Conservation (phyloP, 2,113 vertebrate species). For the Mesembrinibis cayennensis region DNA sequence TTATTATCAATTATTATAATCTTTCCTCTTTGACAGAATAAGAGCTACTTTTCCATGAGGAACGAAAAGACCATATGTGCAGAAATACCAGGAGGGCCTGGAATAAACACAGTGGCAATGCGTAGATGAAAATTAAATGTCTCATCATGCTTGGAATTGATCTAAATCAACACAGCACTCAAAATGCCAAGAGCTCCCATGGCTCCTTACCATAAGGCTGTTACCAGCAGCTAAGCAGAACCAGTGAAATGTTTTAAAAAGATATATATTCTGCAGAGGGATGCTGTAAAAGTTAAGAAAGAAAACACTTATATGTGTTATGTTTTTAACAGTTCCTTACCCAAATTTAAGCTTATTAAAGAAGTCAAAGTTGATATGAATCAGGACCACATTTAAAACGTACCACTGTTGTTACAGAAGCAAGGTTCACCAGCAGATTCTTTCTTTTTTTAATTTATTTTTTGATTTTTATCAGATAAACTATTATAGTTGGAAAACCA, state of each 20-base stretch:
- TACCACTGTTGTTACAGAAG: background rate
- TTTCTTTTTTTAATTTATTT: background rate
- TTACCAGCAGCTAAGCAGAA: background rate
- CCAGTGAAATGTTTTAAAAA: background rate
- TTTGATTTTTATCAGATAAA: background rate
- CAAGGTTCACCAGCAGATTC: background rate
- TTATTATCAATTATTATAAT: background rate
- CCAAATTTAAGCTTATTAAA: background rate
- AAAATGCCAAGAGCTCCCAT: conserved; percentile 4
- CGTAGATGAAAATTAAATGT: background rate
- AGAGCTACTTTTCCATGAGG: background rate
- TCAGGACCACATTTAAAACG: background rate
- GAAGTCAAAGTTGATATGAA: background rate
- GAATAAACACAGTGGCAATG: background rate
- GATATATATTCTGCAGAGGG: background rate
- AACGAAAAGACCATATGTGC: background rate
- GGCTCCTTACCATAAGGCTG: background rate
- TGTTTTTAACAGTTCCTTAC: background rate
- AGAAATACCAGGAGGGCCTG: conserved; percentile 22
- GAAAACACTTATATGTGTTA: background rate
- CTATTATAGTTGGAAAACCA: background rate
- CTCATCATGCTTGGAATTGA: background rate
- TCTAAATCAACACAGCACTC: background rate
- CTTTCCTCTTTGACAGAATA: background rate
- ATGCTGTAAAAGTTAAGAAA: background rate